Evolutionary conservation across 2,797 vertebrate species (phyloP).

Genomic region (Galago senegalensis): DNA sequence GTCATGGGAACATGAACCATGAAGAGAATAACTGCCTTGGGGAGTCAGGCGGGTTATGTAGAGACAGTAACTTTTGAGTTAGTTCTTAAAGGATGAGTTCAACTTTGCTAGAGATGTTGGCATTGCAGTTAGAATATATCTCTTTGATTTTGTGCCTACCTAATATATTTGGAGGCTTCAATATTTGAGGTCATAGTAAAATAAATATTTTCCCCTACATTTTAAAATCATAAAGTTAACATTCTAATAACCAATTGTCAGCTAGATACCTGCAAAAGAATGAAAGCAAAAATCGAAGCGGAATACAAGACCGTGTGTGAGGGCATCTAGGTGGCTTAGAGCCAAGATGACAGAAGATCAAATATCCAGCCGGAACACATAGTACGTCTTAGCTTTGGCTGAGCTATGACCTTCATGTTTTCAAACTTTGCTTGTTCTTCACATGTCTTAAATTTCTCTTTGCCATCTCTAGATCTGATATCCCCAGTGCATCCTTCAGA

Average conservation of each 20-base stretch:
- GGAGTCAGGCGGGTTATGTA: background rate
- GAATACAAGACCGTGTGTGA: background rate
- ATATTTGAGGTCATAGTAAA: background rate
- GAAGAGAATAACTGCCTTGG: background rate
- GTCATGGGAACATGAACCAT: background rate
- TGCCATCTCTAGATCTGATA: background rate
- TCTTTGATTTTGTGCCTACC: conserved; percentile 44
- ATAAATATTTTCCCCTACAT: background rate
- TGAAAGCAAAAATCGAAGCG: background rate
- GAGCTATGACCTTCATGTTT: background rate
- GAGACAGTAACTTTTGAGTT: background rate
- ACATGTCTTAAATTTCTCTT: conserved; percentile 3
- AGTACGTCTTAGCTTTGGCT: background rate
- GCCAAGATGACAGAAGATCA: background rate
- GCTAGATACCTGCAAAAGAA: background rate
- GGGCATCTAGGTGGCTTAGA: background rate
- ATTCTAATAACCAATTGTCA: background rate
- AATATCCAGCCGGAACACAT: background rate
- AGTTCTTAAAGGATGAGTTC: conserved; percentile 40
- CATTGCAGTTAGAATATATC: background rate
- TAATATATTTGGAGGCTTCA: conserved; percentile 1
- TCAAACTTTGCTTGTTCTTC: conserved; percentile 15
- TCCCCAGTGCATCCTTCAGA: background rate
- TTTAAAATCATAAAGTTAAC: background rate
- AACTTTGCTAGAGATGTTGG: conserved; percentile 22